Base-by-base conservation (phyloP, 1,140 invertebrate species). In the Antheraea pernyi region DNA sequence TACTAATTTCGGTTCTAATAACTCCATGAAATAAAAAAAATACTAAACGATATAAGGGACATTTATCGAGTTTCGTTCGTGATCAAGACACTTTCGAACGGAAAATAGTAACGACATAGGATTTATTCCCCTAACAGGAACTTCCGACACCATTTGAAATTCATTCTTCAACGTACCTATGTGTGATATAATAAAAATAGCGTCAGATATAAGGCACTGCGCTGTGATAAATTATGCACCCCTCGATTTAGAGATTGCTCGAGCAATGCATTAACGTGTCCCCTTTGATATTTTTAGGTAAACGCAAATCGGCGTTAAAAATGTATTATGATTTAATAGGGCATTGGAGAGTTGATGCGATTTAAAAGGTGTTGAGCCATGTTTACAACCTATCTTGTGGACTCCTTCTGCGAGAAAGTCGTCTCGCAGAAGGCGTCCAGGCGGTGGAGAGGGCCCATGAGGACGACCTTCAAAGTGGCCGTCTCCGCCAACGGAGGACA, bases 151-250 rank as follows among this genome's bases (percentile, higher is more conserved):
- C 84, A 91, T 91, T 91, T 89, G 85, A 89, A 88, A 91, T 91
- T 91, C 87, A 91, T 91, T 89, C 87, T 89, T 91, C 86, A 89
- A 79, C 66, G 75, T 80, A 85, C 85, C 46, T 53, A 53, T n/a
- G 88, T 89, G 86, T 91, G 88, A 89, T 89, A 79, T 88, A 86
- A 91, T 91, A 91, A 91, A 91, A 88, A 88, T 91, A 86, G 78
- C 84, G 78, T 80, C 74, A 81, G 84, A 86, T 85, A 81, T 82
- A 73, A 81, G 46, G 79, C 79, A 84, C 81, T 78, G 75, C 73
- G 11, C 16, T 79, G 73, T 89, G 83, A 88, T 91, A 89, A 91
- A 91, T 91, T 91, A 91, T 91, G 82, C 87, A 91, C 87, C 86
- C 86, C 79, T 81, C 81, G 80, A 89, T 88, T 83, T 80, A 66